phyloP scores from a whole-genome alignment of 2,797 vertebrate genomes.

The Gallinago solitaria region DNA sequence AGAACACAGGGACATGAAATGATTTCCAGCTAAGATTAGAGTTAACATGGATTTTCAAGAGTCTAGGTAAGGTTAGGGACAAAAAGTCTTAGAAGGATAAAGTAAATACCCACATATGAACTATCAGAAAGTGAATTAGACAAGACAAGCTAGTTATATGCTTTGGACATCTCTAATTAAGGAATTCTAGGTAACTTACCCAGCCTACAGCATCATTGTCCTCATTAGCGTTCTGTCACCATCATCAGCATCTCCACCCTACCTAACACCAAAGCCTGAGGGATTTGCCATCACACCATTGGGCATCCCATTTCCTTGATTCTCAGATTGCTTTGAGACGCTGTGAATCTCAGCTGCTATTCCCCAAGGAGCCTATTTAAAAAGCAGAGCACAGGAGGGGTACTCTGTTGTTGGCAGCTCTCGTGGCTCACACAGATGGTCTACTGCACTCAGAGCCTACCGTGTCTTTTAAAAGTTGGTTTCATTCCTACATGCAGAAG shows the following conservation, averaged over 20 bases:
- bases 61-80: not conserved
- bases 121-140: not conserved
- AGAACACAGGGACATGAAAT: not conserved
- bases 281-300: slow-evolving; percentile 25
- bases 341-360: slow-evolving; percentile 11
- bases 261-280: not conserved
- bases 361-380: slow-evolving; percentile 47
- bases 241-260: not conserved
- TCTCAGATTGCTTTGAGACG: slow-evolving; percentile 26
- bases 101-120: not conserved
- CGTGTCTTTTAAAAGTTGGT: slow-evolving; percentile 32
- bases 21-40: not conserved
- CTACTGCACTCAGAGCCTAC: not conserved
- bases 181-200: not conserved
- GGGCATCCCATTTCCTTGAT: slow-evolving; percentile 30
- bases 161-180: slow-evolving; percentile 14
- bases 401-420: slow-evolving; percentile 46
- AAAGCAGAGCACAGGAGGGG: slow-evolving; percentile 7
- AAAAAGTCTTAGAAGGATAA: not conserved
- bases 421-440: slow-evolving; percentile 51
- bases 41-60: not conserved
- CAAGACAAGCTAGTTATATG: not conserved
- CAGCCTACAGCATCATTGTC: not conserved
- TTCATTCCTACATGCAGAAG: slow-evolving; percentile 26
- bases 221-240: slow-evolving; percentile 31